Base-by-base conservation (phyloP, 92 coral and sea anemone genomes). In the Pocillopora meandrina region DNA sequence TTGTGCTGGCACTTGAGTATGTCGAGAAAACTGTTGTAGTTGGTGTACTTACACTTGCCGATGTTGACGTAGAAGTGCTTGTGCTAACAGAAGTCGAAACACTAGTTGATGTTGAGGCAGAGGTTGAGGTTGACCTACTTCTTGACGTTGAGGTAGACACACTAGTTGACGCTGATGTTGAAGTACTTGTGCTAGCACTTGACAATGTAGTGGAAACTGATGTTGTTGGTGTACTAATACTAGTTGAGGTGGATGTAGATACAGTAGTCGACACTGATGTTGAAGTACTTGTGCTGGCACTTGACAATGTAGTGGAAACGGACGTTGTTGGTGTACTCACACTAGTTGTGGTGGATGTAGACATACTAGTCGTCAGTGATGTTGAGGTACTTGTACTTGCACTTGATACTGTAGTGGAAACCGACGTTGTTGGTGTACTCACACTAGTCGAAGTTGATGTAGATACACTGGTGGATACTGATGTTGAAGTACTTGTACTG, bases 111-210 rank as follows among this genome's bases (percentile, higher is more conserved):
- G 21, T 72, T 7, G 76, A 72, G 2, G 76, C 34, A 17, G 75
- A 71, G 0, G 49, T 42, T 3, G 23, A 65, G 60, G 9, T 21
- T 3, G 49, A 74, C 7, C 20, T 62, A 56, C 64, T 74, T 2
- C 64, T 47, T 42, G 49, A 3, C 7, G 49, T 42, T 1, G 49
- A 42, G 49, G 31, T 26, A 26, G 31, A 26, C 31, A 26, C 0
- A 31, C 86, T 62, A 2, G 79, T 70, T 59, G 91, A 85, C 87
- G 78, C 74, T 81, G 58, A 18, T 68, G 76, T 26, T 63, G 68
- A 52, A 47, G 12, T 9, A 65, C 77, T 72, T 18, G 77, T 58
- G 80, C 80, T 76, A 10, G 67, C 80, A 49, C 76, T 72, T 9
- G 88, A 77, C 13, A 36, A 62, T 2, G 47, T 33, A 12, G 69